Conservation (phyloP, 2,888 invertebrate species). For the Cryptus viduatorius region DNA sequence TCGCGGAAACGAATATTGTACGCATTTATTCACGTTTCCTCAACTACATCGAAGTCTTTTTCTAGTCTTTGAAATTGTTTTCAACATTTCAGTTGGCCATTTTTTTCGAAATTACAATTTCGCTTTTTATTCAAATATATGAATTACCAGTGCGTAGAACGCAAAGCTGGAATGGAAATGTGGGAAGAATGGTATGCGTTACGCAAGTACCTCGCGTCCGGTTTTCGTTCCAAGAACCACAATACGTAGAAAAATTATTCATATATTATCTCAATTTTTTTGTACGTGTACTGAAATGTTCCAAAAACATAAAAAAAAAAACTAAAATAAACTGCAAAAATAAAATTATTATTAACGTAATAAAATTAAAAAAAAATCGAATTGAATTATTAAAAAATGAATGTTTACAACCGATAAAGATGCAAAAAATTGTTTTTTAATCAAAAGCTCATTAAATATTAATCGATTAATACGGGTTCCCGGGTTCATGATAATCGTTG, state of each 20-base stretch:
- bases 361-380: no score
- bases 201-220: conserved; percentile 68
- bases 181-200: conserved; percentile 71
- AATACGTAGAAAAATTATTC: conserved; percentile 16
- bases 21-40: no score
- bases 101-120: no score
- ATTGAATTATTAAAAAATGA: no score
- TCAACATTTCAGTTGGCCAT: background rate
- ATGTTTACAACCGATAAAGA: no score
- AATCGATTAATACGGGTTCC: background rate
- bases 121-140: conserved; percentile 6
- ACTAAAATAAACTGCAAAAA: no score
- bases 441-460: background rate
- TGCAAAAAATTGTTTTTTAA: no score
- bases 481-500: background rate
- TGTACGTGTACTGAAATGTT: background rate
- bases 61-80: background rate
- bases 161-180: conserved; percentile 55
- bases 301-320: no score
- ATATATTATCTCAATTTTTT: conserved; percentile 15
- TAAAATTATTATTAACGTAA: no score
- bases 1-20: no score
- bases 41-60: no score
- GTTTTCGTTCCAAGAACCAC: conserved; percentile 21
- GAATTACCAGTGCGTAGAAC: conserved; percentile 1